These are phyloP conservation scores for Pocillopora meandrina DNA, from an alignment of 92 coral and sea anemone genomes.

Conservation along the genomic window DNA sequence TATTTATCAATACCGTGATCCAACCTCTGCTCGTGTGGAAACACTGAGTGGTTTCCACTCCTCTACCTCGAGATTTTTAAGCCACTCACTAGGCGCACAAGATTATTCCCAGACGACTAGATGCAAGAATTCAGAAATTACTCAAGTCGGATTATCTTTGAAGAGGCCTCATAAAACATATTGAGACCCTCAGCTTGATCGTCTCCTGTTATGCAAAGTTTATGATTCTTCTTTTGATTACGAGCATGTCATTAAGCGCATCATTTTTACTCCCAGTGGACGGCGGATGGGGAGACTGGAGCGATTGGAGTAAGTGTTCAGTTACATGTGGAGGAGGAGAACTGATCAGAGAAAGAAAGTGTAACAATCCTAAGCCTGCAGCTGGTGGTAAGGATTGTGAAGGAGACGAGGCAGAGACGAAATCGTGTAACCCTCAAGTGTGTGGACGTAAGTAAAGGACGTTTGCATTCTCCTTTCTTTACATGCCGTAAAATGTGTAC, in stretches of 20 bases:
- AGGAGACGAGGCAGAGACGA: neutral
- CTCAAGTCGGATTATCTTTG: too few species aligned
- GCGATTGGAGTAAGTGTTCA: constrained; percentile 3
- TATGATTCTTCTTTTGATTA: neutral
- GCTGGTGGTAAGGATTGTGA: constrained; percentile 1
- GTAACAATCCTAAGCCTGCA: constrained; percentile 14
- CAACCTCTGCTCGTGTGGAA: too few species aligned
- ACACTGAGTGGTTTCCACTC: too few species aligned
- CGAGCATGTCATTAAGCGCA: neutral
- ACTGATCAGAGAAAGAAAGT: neutral
- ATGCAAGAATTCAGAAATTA: too few species aligned
- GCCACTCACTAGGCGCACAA: too few species aligned
- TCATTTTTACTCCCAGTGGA: neutral
- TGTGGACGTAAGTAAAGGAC: constrained; percentile 9
- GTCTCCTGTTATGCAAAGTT: neutral
- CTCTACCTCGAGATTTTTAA: too few species aligned
- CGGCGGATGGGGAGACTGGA: constrained; percentile 5
- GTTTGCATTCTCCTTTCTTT: neutral
- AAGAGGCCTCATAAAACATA: too few species aligned
- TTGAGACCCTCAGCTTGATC: too few species aligned
- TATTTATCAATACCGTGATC: too few species aligned
- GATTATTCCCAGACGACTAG: too few species aligned
- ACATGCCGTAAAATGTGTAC: neutral
- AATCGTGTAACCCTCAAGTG: constrained; percentile 1
- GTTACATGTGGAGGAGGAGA: constrained; percentile 19